Percentiles rank a stretch among this genome's conserved stretches.
phyloP scores from a whole-genome alignment of 2,113 vertebrate genomes.

The Sorex fumeus region DNA sequence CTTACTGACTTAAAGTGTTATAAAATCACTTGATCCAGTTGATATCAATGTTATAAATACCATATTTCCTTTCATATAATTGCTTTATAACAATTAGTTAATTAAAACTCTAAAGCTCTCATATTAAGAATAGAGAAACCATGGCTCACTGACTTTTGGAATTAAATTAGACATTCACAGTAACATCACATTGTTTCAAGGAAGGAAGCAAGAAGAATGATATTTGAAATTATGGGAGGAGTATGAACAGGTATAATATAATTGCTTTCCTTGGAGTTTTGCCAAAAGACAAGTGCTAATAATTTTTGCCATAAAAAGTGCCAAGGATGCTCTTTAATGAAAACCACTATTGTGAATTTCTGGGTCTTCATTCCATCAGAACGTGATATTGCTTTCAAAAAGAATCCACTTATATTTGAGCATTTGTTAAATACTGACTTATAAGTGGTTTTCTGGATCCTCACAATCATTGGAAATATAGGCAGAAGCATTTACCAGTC shows the following conservation, averaged over 20 bases:
- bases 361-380: conserved; percentile 40
- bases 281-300: conserved; percentile 78
- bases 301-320: conserved; percentile 72
- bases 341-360: conserved; percentile 70
- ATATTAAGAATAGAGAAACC: conserved; percentile 71
- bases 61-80: conserved; percentile 68
- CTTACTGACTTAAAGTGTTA: conserved; percentile 57
- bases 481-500: not conserved
- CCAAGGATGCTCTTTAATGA: conserved; percentile 69
- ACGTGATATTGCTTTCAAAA: conserved; percentile 44
- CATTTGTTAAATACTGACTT: conserved; percentile 62
- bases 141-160: conserved; percentile 73
- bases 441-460: conserved; percentile 58
- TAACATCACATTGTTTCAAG: conserved; percentile 69
- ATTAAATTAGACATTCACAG: conserved; percentile 73
- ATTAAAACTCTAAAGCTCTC: conserved; percentile 70
- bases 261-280: conserved; percentile 80
- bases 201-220: conserved; percentile 78
- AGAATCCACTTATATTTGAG: conserved; percentile 41
- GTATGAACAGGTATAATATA: conserved; percentile 74
- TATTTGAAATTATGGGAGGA: conserved; percentile 71
- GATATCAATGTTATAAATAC: conserved; percentile 67
- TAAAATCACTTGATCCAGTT: conserved; percentile 60
- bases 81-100: conserved; percentile 74
- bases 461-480: conserved; percentile 15